Base-by-base conservation (phyloP, 2,797 vertebrate genomes). In the Aythya fuligula region DNA sequence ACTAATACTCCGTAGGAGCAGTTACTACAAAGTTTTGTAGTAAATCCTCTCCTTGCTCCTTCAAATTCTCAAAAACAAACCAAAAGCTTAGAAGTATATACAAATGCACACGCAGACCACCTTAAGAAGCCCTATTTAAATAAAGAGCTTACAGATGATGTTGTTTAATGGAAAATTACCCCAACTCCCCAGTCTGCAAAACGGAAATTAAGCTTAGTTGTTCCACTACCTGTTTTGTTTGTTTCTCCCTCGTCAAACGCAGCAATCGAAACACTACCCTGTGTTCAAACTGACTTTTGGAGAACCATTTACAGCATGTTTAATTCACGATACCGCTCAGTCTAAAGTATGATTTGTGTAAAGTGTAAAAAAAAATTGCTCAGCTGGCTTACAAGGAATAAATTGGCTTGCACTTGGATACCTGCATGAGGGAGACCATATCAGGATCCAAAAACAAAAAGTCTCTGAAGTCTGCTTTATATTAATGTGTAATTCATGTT, bases 351-450 rank as follows among this genome's bases (percentile, higher is more conserved):
- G 8, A 49, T 49, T 49, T 49, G 13, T 25, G 49, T 25, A 25
- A 49, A 49, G 49, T 25, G 24, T 49, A 49, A 49, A 49, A 49
- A 49, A 49, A 24, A 49, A 24, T 49, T 25, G 24, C 24, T 49
- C 24, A 25, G 24, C 49, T 49, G 49, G 24, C 49, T 49, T 49
- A 49, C 21, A 39, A 57, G 39, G 1, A 78, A 19, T 32, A 61
- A 77, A 57, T 0, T 64, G 30, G 49, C 58, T 41, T 74, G 39
- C 13, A 39, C 22, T 43, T 64, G 39, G 53, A 32, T 53, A 89
- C n/a, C 69, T 39, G 54, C 45, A 32, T 1, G 5, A 45, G 28
- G 3, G 60, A 66, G 21, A 39, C 13, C 30, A 36, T 0, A 1
- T 6, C 51, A 62, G 22, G 13, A 45, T 54, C 16, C 75, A 58